Percentiles rank a stretch among this genome's conserved stretches.
Conservation (phyloP, 2,888 invertebrate species). For the Crossocerus cetratus region DNA sequence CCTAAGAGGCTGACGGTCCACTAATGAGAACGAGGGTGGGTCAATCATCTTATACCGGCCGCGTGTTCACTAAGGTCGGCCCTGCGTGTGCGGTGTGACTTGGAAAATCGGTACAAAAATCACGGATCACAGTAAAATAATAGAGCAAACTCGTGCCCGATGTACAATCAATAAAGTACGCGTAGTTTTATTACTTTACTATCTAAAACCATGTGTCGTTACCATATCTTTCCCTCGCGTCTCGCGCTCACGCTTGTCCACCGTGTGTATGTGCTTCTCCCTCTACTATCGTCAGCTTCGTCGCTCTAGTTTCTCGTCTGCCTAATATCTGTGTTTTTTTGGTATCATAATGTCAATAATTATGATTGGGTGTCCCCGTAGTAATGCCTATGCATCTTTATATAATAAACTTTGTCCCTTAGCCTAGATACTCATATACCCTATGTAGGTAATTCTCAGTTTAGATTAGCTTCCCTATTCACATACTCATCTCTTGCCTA, state of each 20-base stretch:
- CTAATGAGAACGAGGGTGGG: no score
- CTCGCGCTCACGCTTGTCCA: no score
- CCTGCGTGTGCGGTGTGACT: conserved; percentile 64
- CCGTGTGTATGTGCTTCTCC: neutral
- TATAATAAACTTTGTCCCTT: conserved; percentile 68
- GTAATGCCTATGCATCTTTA: conserved; percentile 70
- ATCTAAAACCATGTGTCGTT: conserved; percentile 43
- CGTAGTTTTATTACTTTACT: conserved; percentile 55
- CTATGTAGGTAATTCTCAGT: conserved; percentile 64
- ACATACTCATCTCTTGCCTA: conserved; percentile 69
- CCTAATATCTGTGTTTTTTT: conserved; percentile 42
- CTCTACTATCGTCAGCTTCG: conserved; percentile 57
- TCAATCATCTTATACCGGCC: no score
- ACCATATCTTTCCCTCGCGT: conserved; percentile 42
- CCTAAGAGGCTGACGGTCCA: no score
- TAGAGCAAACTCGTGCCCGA: conserved; percentile 69
- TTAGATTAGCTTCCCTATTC: conserved; percentile 72
- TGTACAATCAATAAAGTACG: conserved; percentile 70
- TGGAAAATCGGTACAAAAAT: conserved; percentile 69
- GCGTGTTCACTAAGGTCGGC: conserved; percentile 41
- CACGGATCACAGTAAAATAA: conserved; percentile 69
- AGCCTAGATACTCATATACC: conserved; percentile 64
- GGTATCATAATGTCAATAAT: conserved; percentile 61
- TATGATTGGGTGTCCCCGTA: conserved; percentile 66
- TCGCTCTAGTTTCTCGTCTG: conserved; percentile 33